Evolutionary conservation across 30 jellyfish, hydroid and myxozoan species (phyloP).

Genomic region (Chrysaora quinquecirrha): DNA sequence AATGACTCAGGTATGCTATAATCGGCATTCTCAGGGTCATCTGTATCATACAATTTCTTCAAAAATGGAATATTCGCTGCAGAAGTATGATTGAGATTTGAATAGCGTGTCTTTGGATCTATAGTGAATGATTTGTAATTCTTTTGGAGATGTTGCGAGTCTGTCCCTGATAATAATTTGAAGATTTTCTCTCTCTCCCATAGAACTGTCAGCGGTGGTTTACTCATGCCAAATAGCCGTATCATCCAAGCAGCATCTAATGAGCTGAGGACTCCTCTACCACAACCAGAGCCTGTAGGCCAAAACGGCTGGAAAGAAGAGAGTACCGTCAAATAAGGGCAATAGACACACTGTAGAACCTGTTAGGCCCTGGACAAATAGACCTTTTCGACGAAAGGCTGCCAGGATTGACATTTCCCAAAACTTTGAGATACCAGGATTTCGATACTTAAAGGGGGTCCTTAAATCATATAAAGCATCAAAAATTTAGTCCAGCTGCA

Average conservation of each 20-base stretch:
- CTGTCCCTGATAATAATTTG: slow-evolving; percentile 90
- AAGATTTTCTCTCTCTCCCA: slow-evolving; percentile 95
- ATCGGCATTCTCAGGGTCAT: slow-evolving; percentile 94
- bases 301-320: slow-evolving; percentile 94
- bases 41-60: slow-evolving; percentile 91
- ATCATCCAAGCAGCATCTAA: slow-evolving; percentile 97
- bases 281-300: slow-evolving; percentile 99
- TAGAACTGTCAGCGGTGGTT: slow-evolving; percentile 87
- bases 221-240: slow-evolving; percentile 78
- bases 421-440: no score
- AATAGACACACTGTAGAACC: no score
- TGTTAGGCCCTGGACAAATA: no score
- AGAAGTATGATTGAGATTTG: slow-evolving; percentile 71
- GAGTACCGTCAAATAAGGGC: no score
- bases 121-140: slow-evolving; percentile 89
- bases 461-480: no score
- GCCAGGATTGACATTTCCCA: no score
- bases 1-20: slow-evolving; percentile 72
- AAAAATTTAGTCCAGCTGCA: no score
- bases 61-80: slow-evolving; percentile 59
- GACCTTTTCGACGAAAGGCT: no score
- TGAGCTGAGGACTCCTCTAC: slow-evolving; percentile 96
- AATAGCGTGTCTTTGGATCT: slow-evolving; percentile 93
- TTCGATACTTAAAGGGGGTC: no score
- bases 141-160: slow-evolving; percentile 86